These are phyloP conservation scores for Axea sp. DNA, from an alignment of 2,888 invertebrate species.

Conservation along the genomic window DNA sequence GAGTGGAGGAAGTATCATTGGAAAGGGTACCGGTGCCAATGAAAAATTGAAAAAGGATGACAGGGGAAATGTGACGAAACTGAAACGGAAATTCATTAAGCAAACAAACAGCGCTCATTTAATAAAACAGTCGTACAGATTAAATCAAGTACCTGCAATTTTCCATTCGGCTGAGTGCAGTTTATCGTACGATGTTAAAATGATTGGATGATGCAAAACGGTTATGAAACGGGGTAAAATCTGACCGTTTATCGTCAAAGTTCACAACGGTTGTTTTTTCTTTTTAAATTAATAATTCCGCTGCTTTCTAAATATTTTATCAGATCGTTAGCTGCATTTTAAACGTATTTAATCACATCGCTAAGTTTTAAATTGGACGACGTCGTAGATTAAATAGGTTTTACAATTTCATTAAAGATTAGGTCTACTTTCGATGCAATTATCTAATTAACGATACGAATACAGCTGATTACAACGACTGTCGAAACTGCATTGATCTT, in stretches of 20 bases:
- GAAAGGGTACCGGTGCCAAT: slow-evolving; percentile 12
- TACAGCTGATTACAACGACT: slow-evolving; percentile 3
- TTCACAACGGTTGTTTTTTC: not conserved
- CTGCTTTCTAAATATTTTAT: not conserved
- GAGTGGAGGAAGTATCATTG: slow-evolving; percentile 35
- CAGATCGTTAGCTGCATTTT: not conserved
- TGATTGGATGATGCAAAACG: slow-evolving; percentile 13
- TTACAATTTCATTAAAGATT: slow-evolving; percentile 20
- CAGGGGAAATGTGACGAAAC: slow-evolving; percentile 12
- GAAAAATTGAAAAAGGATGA: slow-evolving; percentile 27
- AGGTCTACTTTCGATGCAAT: slow-evolving; percentile 2
- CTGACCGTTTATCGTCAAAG: not conserved
- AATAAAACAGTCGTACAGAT: slow-evolving; percentile 32
- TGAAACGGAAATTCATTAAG: slow-evolving; percentile 45
- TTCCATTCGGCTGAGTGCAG: slow-evolving; percentile 15
- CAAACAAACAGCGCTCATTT: slow-evolving; percentile 51
- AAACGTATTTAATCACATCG: slow-evolving; percentile 1
- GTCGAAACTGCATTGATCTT: not conserved
- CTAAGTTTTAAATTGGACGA: not conserved
- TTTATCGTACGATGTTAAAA: slow-evolving; percentile 8
- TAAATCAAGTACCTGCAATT: slow-evolving; percentile 37
- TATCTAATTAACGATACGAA: slow-evolving; percentile 21
- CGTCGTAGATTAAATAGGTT: slow-evolving; percentile 3
- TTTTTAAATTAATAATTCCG: not conserved
- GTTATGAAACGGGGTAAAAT: not conserved